A percentile compares a stretch with the other conserved stretches of the same genome.
Conservation (phyloP, 2,113 vertebrate species). For the Balaeniceps rex region DNA sequence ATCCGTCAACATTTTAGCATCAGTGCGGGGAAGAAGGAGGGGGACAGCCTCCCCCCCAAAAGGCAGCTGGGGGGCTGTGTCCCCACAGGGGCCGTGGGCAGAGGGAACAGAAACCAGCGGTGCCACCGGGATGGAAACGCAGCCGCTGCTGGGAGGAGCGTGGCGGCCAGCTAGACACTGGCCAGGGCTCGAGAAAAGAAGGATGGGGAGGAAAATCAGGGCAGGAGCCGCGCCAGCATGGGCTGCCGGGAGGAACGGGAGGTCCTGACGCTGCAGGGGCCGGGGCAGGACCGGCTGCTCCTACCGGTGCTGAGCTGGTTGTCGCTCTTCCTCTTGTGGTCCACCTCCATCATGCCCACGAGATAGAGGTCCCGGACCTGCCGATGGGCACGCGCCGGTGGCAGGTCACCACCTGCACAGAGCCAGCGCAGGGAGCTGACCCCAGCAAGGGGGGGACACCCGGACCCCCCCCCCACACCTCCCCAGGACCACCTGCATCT, state of each 20-base stretch:
- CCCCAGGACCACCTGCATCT: accelerated
- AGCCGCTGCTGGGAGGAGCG: background rate
- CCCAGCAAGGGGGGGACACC: background rate
- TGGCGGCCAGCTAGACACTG: accelerated
- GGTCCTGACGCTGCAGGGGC: background rate
- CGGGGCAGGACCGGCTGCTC: background rate
- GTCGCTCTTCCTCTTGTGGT: constrained; percentile 21
- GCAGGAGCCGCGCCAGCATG: background rate
- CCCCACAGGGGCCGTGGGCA: accelerated
- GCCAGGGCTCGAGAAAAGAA: background rate
- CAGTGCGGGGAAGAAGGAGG: background rate
- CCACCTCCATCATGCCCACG: constrained; percentile 45
- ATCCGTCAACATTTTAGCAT: background rate
- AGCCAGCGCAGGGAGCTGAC: background rate
- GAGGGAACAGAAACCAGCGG: background rate
- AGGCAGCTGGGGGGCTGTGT: background rate
- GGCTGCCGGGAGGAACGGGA: background rate
- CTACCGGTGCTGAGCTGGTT: constrained; percentile 21
- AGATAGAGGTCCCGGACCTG: constrained; percentile 82
- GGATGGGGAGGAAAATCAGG: background rate
- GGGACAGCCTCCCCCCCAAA: background rate
- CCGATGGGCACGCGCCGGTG: background rate
- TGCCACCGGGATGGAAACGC: background rate
- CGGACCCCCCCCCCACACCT: accelerated
- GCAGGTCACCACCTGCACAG: background rate